Evolutionary conservation across 2,888 invertebrate genomes (phyloP), one percentile per base, ranked within the genome.

Genomic region (Kuschelorhynchus macadamiae): DNA sequence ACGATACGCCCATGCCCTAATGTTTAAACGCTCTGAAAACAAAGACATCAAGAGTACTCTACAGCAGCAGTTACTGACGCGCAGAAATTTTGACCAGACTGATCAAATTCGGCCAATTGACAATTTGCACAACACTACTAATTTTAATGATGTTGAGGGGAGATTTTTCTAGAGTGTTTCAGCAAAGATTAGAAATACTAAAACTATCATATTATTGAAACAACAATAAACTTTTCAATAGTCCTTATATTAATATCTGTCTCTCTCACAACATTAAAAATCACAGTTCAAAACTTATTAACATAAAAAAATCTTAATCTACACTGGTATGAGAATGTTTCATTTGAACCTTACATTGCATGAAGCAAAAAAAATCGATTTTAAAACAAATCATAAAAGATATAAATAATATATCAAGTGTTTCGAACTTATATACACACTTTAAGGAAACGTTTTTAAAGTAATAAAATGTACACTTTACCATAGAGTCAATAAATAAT

Each of bases 261-360:
- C 9, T 57, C 56, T 44, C 39, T 53, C 62, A 62, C 62, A 62
- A 62, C 62, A 53, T 62, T 53, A 18, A 62, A 62, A 52, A 62
- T 62, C 62, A 62, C 62, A 61, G 61, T 61, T 61, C 11, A 50
- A 61, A 61, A 61, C 62, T 62, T 52, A 62, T 46, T 53, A 52
- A 52, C n/a, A n/a, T n/a, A 62, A 62, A 61, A 44, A 16, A 30
- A 44, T 16, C 36, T 53, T 53, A 41, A 17, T 47, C 20, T 39
- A 41, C 49, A 60, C 59, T 60, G 59, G 49, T 60, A 60, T 60
- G 49, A 60, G 59, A 60, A 60, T 60, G 59, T 60, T 49, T 41
- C 16, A 39, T 53, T 53, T 16, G 16, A 41, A 53, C 39, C 36
- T 53, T 32, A 8, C 9, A 36, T 36, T 39, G 33, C 18, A 52